Conservation (phyloP, 2,797 vertebrate genomes). For the Lerista edwardsae region DNA sequence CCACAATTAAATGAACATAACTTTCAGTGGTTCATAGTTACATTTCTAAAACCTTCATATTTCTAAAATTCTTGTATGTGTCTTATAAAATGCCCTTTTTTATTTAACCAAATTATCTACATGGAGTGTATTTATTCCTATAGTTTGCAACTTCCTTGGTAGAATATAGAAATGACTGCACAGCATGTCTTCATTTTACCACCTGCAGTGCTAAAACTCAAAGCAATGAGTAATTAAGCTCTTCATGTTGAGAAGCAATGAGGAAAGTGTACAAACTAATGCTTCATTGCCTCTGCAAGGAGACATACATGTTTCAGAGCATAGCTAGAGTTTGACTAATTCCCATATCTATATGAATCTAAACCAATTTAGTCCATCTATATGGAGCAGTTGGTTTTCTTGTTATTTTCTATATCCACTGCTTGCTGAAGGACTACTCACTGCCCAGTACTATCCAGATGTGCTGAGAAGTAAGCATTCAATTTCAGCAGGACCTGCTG, state of each 20-base stretch:
- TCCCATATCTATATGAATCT: slow-evolving; percentile 9
- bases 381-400: slow-evolving; percentile 8
- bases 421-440: slow-evolving; percentile 27
- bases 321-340: slow-evolving; percentile 30
- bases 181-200: slow-evolving; percentile 30
- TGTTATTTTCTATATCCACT: slow-evolving; percentile 37
- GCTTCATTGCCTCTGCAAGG: slow-evolving; percentile 40
- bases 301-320: slow-evolving; percentile 28
- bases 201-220: slow-evolving; percentile 28
- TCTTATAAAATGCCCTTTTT: background rate
- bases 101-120: slow-evolving; percentile 1
- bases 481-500: background rate
- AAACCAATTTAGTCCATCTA: slow-evolving; percentile 42
- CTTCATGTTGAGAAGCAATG: background rate
- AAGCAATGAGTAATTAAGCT: slow-evolving; percentile 39
- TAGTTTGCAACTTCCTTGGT: slow-evolving; percentile 10
- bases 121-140: slow-evolving; percentile 20
- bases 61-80: background rate
- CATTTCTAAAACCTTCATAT: background rate
- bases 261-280: slow-evolving; percentile 3
- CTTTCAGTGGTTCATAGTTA: background rate
- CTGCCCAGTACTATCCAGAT: background rate
- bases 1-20: background rate
- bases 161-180: slow-evolving; percentile 23
- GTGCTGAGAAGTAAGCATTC: background rate